Evolutionary conservation across 2,888 invertebrate species (phyloP), one percentile per base, ranked within the genome.

Genomic region (Tenthredo amoena): DNA sequence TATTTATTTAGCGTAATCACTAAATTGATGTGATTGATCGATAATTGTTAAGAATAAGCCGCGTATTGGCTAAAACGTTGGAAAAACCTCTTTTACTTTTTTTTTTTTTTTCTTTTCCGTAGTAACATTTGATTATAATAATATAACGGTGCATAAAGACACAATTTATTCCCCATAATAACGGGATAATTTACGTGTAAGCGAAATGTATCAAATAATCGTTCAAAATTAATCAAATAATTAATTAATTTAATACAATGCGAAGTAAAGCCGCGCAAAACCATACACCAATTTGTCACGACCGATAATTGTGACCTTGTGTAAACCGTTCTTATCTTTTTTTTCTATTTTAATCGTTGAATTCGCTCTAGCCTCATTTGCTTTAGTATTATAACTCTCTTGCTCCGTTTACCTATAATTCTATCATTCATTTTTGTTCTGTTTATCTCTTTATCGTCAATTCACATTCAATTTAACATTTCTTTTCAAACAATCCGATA

Each of bases 401-500:
- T 31, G 34, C n/a, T 34, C 40, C 71, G 18, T n/a, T 71, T 71
- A 9, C 9, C 34, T 10, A 71, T 18, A 71, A 37, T 37, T 34
- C 15, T n/a, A 34, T 79, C n/a, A 55, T 21, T 58, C 5, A 1
- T 79, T 55, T 79, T 31, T 37, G 6, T 79, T 34, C 26, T 10
- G 31, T 77, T 12, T 34, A 18, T n/a, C 12, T 55, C 58, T 58
- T 58, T 55, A 58, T 79, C 79, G 79, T 79, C 37, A 58, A 79
- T 79, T 79, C 79, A 79, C 79, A 79, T 37, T 79, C 55, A 58
- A 79, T 58, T 79, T 31, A 34, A 58, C 31, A 12, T n/a, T 79
- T 18, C 26, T 21, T 21, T n/a, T 47, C 31, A 43, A 37, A 43
- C 43, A 50, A 21, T 77, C 77, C 12, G 34, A 77, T 34, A 43